phyloP scores from a whole-genome alignment of 1,140 invertebrate genomes.

The Aphis craccivora region DNA sequence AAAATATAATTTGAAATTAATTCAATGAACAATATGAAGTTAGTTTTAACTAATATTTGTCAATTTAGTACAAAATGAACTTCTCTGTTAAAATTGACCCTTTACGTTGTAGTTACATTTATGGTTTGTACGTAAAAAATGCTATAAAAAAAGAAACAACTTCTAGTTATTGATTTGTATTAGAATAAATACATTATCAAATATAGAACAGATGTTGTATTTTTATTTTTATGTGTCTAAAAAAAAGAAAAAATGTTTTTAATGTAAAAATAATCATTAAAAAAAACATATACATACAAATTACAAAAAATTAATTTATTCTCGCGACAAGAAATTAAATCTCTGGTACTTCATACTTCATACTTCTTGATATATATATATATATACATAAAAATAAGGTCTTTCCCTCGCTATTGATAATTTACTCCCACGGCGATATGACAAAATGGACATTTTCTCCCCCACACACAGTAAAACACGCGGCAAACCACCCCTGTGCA shows the following conservation, averaged over 20 bases:
- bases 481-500: not conserved
- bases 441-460: conserved; percentile 19
- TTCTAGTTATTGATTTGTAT: not conserved
- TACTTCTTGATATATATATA: not conserved
- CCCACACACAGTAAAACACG: not conserved
- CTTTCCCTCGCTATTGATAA: not conserved
- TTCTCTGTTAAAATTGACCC: not conserved
- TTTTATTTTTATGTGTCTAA: not conserved
- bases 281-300: not conserved
- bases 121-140: not conserved
- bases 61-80: not conserved
- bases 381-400: not conserved
- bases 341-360: not conserved
- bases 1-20: not conserved
- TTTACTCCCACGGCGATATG: conserved; percentile 41
- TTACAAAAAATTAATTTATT: conserved; percentile 10
- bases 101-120: not conserved
- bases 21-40: not conserved
- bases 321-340: conserved; percentile 2
- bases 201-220: not conserved
- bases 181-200: not conserved
- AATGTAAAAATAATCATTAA: not conserved
- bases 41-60: not conserved
- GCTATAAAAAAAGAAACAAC: not conserved
- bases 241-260: not conserved